Evolutionary conservation across 2,797 vertebrate genomes (phyloP), one percentile per base, ranked within the genome.

Genomic region (Acanthiza pusilla): DNA sequence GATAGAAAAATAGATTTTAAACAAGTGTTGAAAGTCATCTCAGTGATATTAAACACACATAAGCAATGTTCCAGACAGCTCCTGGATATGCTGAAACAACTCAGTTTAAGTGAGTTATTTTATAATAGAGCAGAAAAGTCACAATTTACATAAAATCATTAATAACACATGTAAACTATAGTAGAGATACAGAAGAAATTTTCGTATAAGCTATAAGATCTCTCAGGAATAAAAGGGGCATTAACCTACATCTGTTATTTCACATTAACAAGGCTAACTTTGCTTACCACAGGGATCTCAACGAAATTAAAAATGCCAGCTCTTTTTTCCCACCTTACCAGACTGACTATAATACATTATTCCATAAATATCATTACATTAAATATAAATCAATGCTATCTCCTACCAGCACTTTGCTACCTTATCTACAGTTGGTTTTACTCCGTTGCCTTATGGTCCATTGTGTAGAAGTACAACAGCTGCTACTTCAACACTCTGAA

Each of bases 291-390:
- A 60, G 15, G 32, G 15, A 36, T 42, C 16, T 53, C 45, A 54
- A 38, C 23, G n/a, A 38, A 70, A 57, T 38, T 6, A 36, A 16
- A 79, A 70, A 76, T 10, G 2, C 3, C 1, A 0, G 2, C 8
- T 9, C 2, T 40, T 92, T 91, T 32, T 82, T 79, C 26, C 23
- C 43, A 42, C 14, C 10, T 50, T 63, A 30, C 5, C 3, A 3
- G 18, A 66, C 11, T 27, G 60, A 55, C 16, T 34, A 2, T 20
- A 82, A 50, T 34, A 67, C 10, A 36, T 7, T 29, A 11, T 8
- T 58, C 13, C 30, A 50, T n/a, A 77, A 65, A 40, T 73, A 27
- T 50, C 4, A 78, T 70, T 68, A 38, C 3, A 53, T 51, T 45
- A 58, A 89, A 47, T 34, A 51, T 10, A 50, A 71, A 61, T 11